phyloP scores from a whole-genome alignment of 2,888 invertebrate genomes.

The Tupiocoris notatus region DNA sequence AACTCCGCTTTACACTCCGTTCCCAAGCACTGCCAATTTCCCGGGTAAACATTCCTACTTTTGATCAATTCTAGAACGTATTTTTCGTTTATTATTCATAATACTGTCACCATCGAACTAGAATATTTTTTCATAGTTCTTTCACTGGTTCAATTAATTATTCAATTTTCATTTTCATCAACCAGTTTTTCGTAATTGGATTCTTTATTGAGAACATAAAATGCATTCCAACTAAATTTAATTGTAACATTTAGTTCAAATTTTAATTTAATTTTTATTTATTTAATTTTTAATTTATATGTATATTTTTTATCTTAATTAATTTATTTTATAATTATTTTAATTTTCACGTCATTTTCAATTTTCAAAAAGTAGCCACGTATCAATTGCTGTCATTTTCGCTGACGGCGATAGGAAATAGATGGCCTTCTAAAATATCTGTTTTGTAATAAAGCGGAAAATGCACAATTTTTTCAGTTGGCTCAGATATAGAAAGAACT shows the following conservation, averaged over 20 bases:
- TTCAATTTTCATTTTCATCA: not conserved
- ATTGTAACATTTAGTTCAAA: no score
- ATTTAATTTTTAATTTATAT: no score
- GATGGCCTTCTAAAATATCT: no score
- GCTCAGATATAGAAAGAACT: no score
- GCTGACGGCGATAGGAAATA: no score
- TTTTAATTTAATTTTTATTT: no score
- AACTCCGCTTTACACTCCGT: constrained; percentile 27
- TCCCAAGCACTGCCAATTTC: constrained; percentile 32
- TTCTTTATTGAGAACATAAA: no score
- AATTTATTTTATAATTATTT: not conserved
- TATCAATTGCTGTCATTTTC: no score
- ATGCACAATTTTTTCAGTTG: no score
- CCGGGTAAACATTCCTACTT: constrained; percentile 10
- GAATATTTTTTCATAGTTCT: not conserved
- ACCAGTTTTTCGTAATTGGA: not conserved
- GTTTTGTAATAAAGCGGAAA: no score
- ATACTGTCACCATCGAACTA: not conserved
- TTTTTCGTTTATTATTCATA: not conserved
- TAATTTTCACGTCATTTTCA: not conserved
- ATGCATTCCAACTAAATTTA: no score
- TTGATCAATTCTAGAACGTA: no score
- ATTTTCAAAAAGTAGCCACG: not conserved
- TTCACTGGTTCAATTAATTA: not conserved
- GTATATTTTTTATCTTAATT: not conserved